A percentile compares a stretch with the other conserved stretches of the same genome.
Evolutionary conservation across 2,113 vertebrate genomes (phyloP).

Genomic region (Apus apus): DNA sequence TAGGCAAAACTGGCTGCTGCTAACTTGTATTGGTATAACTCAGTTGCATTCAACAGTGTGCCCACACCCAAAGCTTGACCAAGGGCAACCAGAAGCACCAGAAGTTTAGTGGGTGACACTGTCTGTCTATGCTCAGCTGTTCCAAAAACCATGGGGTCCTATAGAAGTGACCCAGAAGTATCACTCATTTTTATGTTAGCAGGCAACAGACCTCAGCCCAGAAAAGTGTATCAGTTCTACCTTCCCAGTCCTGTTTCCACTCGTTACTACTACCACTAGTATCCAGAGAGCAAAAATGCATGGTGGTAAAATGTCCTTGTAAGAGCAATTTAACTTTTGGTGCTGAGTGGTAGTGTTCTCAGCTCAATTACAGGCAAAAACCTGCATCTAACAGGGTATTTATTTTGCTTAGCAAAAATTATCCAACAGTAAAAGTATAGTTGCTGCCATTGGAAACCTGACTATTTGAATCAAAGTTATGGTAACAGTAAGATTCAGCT

Average conservation of each 20-base stretch:
- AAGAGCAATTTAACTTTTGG: background rate
- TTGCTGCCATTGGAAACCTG: constrained; percentile 37
- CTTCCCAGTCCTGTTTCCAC: background rate
- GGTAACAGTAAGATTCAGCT: constrained; percentile 33
- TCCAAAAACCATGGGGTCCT: background rate
- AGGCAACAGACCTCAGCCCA: background rate
- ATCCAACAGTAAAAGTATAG: constrained; percentile 52
- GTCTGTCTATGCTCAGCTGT: background rate
- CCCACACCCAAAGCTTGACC: background rate
- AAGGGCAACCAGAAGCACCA: background rate
- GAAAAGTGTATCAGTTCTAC: background rate
- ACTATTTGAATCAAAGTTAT: constrained; percentile 52
- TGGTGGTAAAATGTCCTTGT: background rate
- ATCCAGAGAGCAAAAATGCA: background rate
- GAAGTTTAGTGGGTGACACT: background rate
- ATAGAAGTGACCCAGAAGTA: background rate
- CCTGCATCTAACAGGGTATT: background rate
- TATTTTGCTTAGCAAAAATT: constrained; percentile 55
- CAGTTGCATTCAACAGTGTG: background rate
- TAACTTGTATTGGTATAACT: background rate
- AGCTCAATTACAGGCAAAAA: background rate
- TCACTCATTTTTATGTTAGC: background rate
- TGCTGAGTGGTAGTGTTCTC: background rate
- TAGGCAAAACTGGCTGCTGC: background rate
- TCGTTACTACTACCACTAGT: background rate